These are phyloP conservation scores for Molorchus minor DNA, from an alignment of 2,888 invertebrate species.

Conservation along the genomic window DNA sequence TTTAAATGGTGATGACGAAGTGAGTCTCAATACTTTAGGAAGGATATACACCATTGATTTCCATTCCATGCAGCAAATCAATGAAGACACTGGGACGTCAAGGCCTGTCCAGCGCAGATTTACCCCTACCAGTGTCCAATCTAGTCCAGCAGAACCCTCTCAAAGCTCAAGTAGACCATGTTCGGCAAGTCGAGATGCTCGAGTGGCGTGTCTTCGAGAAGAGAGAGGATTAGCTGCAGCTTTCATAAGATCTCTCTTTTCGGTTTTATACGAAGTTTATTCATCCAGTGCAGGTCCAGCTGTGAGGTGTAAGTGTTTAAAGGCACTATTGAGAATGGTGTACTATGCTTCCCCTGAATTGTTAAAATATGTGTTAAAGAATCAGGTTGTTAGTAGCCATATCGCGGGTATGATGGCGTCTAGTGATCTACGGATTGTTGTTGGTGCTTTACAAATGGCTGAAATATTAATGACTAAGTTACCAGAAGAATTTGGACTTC, in stretches of 20 bases:
- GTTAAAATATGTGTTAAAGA: conserved; percentile 77
- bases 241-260: conserved; percentile 81
- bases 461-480: conserved; percentile 96
- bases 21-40: conserved; percentile 89
- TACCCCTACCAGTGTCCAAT: conserved; percentile 68
- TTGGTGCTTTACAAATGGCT: conserved; percentile 96
- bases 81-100: conserved; percentile 88
- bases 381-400: conserved; percentile 90
- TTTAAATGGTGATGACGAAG: conserved; percentile 93
- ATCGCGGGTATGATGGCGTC: conserved; percentile 99
- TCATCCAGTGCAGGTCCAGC: conserved; percentile 98
- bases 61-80: conserved; percentile 97
- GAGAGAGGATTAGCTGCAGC: conserved; percentile 76
- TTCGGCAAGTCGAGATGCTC: conserved; percentile 67
- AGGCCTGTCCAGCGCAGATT: conserved; percentile 84
- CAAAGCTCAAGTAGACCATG: conserved; percentile 51
- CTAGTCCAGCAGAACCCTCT: conserved; percentile 48
- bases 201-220: conserved; percentile 75
- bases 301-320: conserved; percentile 95
- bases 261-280: conserved; percentile 97
- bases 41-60: conserved; percentile 97
- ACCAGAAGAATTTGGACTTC: conserved; percentile 93
- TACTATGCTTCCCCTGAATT: conserved; percentile 92
- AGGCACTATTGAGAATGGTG: conserved; percentile 95
- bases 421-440: conserved; percentile 94